Evolutionary conservation across 2,888 invertebrate species (phyloP).

Genomic region (Rhaphigaster nebulosa): DNA sequence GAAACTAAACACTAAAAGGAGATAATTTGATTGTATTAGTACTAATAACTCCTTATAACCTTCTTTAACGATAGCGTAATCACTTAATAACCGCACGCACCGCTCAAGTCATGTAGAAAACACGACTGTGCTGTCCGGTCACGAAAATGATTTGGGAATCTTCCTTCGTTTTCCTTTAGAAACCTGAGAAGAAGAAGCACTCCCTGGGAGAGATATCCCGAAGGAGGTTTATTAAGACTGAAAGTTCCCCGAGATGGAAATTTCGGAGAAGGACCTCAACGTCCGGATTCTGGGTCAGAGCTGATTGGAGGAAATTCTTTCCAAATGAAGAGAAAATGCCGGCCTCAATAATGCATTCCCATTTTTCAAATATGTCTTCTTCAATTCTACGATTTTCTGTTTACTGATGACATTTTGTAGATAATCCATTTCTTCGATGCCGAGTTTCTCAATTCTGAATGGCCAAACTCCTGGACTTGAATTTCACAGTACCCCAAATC

Average conservation of each 20-base stretch:
- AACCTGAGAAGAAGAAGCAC: not conserved
- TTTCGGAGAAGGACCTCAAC: not conserved
- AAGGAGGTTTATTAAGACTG: not conserved
- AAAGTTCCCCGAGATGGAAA: not conserved
- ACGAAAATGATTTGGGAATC: constrained; percentile 28
- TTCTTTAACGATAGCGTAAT: not conserved
- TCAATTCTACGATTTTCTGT: no score
- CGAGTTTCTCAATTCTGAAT: no score
- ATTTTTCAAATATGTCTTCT: not conserved
- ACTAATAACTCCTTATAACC: not conserved
- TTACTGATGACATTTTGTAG: no score
- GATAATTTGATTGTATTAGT: not conserved
- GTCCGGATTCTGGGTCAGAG: not conserved
- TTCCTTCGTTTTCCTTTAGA: not conserved
- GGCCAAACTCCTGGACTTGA: no score
- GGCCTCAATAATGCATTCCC: not conserved
- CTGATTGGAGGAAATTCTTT: constrained; percentile 40
- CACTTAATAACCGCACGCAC: constrained; percentile 12
- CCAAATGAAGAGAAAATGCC: constrained; percentile 27
- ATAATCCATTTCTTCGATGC: no score
- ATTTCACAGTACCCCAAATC: no score
- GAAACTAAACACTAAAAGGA: not conserved
- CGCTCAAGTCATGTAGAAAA: not conserved
- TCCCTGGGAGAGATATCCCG: not conserved
- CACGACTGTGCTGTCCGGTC: not conserved